Base-by-base conservation (phyloP, 2,888 invertebrate genomes). In the Apotomis capreana region DNA sequence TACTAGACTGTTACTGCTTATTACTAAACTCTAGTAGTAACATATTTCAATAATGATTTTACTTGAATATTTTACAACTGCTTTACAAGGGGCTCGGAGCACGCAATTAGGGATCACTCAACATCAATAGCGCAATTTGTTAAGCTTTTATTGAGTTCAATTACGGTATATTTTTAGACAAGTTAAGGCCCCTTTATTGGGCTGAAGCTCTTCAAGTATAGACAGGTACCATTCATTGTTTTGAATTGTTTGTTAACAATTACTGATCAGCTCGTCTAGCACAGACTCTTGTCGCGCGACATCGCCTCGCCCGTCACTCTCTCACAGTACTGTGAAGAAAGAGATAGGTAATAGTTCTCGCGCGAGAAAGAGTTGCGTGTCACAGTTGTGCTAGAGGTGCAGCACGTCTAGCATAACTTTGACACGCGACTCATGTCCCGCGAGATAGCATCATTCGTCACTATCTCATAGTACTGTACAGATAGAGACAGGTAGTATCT, bases 91-190 rank as follows among this genome's bases (percentile, higher is more conserved):
- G 58, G 51, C 40, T 51, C 52, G n/a, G 51, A 63, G 57, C 40
- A 69, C 40, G 49, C 63, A 69, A 69, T 63, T 69, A 69, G 69
- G 58, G 62, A 57, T 63, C 58, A 63, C 58, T 69, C 63, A 12
- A 52, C 37, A 44, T 58, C 69, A 58, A 52, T 58, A 51, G 58
- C 63, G 58, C 58, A 63, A 58, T 69, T 69, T 58, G 51, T 36
- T 69, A 51, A 58, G 69, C 58, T 51, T 57, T 69, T 62, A 62
- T 61, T 52, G 44, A 54, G 60, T 62, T 37, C 36, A 62, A 55
- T 69, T 49, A 55, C 9, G 49, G 40, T 55, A 26, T 69, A 63
- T 69, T 63, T 58, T 58, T 15, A 51, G 57, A 58, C 51, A 69
- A 49, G 37, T 37, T 60, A 57, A 51, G 15, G 36, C 54, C 3